Conservation (phyloP, 2,888 invertebrate genomes). For the Drosophila acutilabella region DNA sequence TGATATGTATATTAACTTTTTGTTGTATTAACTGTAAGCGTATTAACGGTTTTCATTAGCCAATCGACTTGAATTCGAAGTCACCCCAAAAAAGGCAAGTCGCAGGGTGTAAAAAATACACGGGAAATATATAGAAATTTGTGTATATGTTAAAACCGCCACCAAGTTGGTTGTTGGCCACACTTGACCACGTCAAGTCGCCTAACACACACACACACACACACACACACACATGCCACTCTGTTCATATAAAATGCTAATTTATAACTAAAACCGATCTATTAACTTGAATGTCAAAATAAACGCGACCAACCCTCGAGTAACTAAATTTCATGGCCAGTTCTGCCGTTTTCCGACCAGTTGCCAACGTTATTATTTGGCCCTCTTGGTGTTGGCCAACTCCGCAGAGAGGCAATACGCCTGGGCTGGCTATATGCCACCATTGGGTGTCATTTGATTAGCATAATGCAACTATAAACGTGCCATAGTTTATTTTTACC, state of each 20-base stretch:
- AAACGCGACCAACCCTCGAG: constrained; percentile 64
- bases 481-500: constrained; percentile 76
- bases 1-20: constrained; percentile 21
- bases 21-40: constrained; percentile 20
- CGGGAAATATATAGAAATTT: no score
- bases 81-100: constrained; percentile 40
- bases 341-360: constrained; percentile 19
- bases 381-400: constrained; percentile 26
- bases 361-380: constrained; percentile 5
- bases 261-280: constrained; percentile 80
- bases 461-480: constrained; percentile 81
- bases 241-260: constrained; percentile 73
- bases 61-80: constrained; percentile 41
- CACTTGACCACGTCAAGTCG: constrained; percentile 58
- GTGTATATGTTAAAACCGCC: constrained; percentile 32
- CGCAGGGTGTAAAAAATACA: constrained; percentile 17
- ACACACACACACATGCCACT: constrained; percentile 20
- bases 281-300: constrained; percentile 81
- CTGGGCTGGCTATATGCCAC: constrained; percentile 60
- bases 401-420: constrained; percentile 30
- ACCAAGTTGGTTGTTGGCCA: constrained; percentile 43
- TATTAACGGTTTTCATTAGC: constrained; percentile 40
- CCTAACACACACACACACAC: constrained; percentile 28
- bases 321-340: constrained; percentile 42
- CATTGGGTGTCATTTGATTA: constrained; percentile 81